Evolutionary conservation across 2,888 invertebrate genomes (phyloP), one percentile per base, ranked within the genome.

Genomic region (Gandaritis pyraliata): DNA sequence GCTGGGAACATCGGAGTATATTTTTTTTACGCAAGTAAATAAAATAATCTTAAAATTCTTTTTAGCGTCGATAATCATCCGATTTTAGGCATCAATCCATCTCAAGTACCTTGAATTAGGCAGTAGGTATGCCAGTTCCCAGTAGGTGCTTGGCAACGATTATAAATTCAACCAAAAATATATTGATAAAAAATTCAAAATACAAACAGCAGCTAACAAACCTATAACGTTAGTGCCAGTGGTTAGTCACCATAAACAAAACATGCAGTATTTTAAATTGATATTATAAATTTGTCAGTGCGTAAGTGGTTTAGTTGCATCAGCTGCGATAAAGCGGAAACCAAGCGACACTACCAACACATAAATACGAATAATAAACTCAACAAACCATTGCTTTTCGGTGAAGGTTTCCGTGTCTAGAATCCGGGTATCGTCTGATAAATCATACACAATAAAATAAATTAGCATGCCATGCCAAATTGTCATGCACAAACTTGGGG

Each of bases 391-490:
- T 90, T 85, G 80, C 71, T 78, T 81, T 81, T 83, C 84, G 83
- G 83, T 86, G 90, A 78, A 78, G 86, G 74, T 80, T 83, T 84
- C 88, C 87, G 81, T 84, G 84, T 83, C 88, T 92, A 92, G 91
- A 90, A 90, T 87, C 92, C 91, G 83, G 90, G 89, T 84, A 90
- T 88, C 80, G 89, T 90, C 92, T 92, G 91, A 90, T 86, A 90
- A 90, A 91, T 85, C 73, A 83, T 86, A 90, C 86, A 92, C 82
- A 90, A 86, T 64, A 80, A 81, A 82, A 82, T 80, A 86, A 76
- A 81, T 90, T 89, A 90, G 82, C 91, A 92, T 92, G 91, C 91
- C 90, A 91, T 91, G 91, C 91, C 80, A 75, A 81, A 82, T 81
- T 72, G 82, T 81, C 90, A 90, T 90, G 90, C 90, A 85, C 81